Conservation (phyloP, 2,888 invertebrate genomes). For the Spisula solida region DNA sequence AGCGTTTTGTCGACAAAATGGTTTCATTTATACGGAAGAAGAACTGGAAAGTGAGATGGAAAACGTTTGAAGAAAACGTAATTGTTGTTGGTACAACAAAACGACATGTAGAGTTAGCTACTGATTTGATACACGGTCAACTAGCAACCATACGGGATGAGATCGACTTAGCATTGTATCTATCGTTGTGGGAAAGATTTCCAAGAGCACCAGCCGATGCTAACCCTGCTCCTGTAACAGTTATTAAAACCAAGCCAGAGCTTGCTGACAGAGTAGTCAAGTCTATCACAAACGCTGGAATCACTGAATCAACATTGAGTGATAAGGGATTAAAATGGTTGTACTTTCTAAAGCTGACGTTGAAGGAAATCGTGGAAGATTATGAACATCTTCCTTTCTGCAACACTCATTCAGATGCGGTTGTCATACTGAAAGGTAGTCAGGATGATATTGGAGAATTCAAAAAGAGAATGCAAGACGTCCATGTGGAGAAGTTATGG, state of each 20-base stretch:
- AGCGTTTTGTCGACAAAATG: neutral
- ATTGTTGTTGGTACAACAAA: constrained; percentile 12
- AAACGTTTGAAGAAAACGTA: neutral
- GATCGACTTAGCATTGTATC: neutral
- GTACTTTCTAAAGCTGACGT: neutral
- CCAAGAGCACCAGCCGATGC: neutral
- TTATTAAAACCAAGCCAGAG: neutral
- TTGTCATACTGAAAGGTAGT: neutral
- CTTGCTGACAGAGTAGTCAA: neutral
- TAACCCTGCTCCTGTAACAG: neutral
- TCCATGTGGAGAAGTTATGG: neutral
- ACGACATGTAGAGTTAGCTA: neutral
- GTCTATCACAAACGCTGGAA: neutral
- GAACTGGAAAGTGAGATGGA: constrained; percentile 13
- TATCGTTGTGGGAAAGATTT: neutral
- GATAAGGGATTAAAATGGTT: neutral
- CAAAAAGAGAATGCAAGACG: neutral
- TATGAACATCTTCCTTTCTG: neutral
- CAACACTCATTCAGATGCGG: neutral
- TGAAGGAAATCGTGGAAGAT: neutral
- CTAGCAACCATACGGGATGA: neutral
- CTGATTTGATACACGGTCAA: neutral
- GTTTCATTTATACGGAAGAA: neutral
- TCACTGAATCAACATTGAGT: neutral
- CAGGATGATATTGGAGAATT: neutral